Percentiles rank a stretch among this genome's conserved stretches.
Conservation (phyloP, 1,140 invertebrate species). For the Anthonomus grandis region DNA sequence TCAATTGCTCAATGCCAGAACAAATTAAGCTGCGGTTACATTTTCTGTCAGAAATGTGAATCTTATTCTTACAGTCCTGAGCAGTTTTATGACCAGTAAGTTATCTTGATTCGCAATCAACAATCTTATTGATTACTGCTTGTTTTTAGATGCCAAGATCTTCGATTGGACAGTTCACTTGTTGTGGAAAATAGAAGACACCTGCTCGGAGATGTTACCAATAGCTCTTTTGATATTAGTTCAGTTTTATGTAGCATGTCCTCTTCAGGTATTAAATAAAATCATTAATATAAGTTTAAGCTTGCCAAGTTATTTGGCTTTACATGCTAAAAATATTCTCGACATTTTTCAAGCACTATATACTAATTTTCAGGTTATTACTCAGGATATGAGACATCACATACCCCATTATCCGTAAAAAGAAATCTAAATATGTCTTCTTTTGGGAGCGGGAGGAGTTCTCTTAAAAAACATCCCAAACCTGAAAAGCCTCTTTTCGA, state of each 20-base stretch:
- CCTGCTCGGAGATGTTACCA: constrained; percentile 14
- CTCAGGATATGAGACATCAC: constrained; percentile 22
- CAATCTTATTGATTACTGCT: constrained; percentile 3
- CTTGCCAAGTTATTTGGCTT: not conserved
- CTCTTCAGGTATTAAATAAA: constrained; percentile 22
- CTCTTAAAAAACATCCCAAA: constrained; percentile 1
- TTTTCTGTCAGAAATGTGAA: constrained; percentile 36
- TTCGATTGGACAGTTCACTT: constrained; percentile 1
- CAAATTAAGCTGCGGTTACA: constrained; percentile 33
- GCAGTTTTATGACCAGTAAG: constrained; percentile 36
- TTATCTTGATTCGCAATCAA: not conserved
- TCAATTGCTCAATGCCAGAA: constrained; percentile 37
- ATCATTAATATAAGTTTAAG: not conserved
- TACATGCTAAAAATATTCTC: too few relatives aligned
- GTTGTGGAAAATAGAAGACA: not conserved
- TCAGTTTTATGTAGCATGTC: constrained; percentile 17
- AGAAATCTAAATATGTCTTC: constrained; percentile 30
- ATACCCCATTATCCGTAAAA: constrained; percentile 24
- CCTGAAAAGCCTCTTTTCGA: constrained; percentile 10
- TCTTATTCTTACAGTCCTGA: constrained; percentile 32
- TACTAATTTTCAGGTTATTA: constrained; percentile 21
- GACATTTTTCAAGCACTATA: too few relatives aligned
- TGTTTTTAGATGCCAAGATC: constrained; percentile 17
- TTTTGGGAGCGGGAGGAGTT: constrained; percentile 7
- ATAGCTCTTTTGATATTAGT: constrained; percentile 14